A percentile compares a stretch with the other conserved stretches of the same genome.
These are phyloP conservation scores for Drosophila dunni DNA, from an alignment of 1,140 invertebrate genomes.

Conservation along the genomic window DNA sequence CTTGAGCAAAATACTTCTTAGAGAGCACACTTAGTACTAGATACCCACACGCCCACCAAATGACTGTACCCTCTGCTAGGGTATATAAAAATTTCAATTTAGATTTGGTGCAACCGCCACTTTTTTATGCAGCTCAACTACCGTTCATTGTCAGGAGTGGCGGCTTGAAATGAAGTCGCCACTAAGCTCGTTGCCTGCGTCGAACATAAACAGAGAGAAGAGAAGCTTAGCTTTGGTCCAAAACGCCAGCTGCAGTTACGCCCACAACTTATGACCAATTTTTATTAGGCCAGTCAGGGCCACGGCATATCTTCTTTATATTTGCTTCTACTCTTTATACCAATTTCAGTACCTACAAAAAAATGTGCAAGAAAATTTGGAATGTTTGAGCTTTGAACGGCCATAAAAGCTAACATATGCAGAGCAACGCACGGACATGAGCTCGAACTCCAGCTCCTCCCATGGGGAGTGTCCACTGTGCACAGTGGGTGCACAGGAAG, in stretches of 20 bases:
- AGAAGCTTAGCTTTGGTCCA: slow-evolving; percentile 56
- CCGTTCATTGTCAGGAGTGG: slow-evolving; percentile 23
- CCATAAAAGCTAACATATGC: slow-evolving; percentile 71
- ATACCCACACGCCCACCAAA: no score
- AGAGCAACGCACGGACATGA: slow-evolving; percentile 8
- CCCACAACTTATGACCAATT: slow-evolving; percentile 63
- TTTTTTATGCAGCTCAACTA: slow-evolving; percentile 34
- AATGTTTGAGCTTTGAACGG: slow-evolving; percentile 56
- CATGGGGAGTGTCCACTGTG: slow-evolving; percentile 3
- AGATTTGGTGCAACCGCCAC: slow-evolving; percentile 61
- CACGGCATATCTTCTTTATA: slow-evolving; percentile 13
- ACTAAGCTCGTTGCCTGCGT: slow-evolving; percentile 26
- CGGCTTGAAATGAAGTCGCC: slow-evolving; percentile 47
- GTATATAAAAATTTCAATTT: slow-evolving; percentile 70
- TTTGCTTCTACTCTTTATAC: slow-evolving; percentile 33
- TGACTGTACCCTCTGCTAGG: no score
- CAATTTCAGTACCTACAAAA: slow-evolving; percentile 47
- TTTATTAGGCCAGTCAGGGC: slow-evolving; percentile 38
- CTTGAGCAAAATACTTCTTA: no score
- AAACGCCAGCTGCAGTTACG: slow-evolving; percentile 43
- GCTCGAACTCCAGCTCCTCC: background rate
- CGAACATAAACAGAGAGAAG: slow-evolving; percentile 65
- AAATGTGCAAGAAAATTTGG: slow-evolving; percentile 43
- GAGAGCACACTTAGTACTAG: no score
- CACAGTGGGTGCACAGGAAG: slow-evolving; percentile 57